Conservation (phyloP, 2,888 invertebrate genomes). For the Hirtodrosophila cameraria region DNA sequence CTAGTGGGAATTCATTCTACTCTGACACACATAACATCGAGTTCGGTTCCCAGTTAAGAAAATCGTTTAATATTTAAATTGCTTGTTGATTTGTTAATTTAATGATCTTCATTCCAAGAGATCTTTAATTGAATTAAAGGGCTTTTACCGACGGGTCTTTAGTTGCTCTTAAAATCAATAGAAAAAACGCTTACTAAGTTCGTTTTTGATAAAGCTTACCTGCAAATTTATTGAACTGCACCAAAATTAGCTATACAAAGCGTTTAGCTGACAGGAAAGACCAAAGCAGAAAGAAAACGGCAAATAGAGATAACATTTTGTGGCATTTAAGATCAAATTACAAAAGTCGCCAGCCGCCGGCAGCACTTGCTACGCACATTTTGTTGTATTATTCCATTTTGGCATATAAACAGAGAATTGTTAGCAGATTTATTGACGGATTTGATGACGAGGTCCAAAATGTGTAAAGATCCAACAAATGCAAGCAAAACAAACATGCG, state of each 20-base stretch:
- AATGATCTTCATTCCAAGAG: no score
- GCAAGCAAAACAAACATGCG: slow-evolving; percentile 65
- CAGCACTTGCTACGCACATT: slow-evolving; percentile 39
- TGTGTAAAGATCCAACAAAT: slow-evolving; percentile 19
- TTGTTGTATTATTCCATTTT: slow-evolving; percentile 1
- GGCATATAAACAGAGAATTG: slow-evolving; percentile 36
- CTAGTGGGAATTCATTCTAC: no score
- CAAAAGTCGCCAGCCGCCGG: slow-evolving; percentile 50
- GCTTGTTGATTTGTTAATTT: no score
- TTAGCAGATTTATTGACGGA: slow-evolving; percentile 39
- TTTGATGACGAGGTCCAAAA: slow-evolving; percentile 51
- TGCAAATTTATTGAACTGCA: slow-evolving; percentile 1
- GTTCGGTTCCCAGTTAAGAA: no score
- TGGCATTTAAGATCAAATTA: slow-evolving; percentile 54
- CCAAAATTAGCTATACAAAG: neutral
- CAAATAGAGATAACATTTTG: slow-evolving; percentile 21
- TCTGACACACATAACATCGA: no score
- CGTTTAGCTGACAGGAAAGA: neutral
- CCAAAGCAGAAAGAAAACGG: no score
- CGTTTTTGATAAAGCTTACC: neutral
- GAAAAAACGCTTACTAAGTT: neutral
- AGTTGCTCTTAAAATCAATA: neutral
- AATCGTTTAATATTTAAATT: no score
- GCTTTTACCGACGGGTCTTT: slow-evolving; percentile 5
- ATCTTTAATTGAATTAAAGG: neutral